These are phyloP conservation scores for Andrena minutula DNA, from an alignment of 2,888 invertebrate species.

Conservation along the genomic window DNA sequence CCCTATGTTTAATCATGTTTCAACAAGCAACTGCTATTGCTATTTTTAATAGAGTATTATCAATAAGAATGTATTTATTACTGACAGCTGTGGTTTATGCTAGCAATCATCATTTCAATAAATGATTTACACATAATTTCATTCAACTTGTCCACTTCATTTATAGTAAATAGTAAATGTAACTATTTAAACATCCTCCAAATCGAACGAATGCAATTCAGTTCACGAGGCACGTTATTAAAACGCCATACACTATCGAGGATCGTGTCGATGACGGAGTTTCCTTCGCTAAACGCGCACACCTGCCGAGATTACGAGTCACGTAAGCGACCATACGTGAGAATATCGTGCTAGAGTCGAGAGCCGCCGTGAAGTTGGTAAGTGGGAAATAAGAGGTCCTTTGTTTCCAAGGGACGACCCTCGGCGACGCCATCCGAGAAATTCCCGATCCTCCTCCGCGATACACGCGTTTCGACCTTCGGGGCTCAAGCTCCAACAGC, in stretches of 20 bases:
- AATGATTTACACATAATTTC: neutral
- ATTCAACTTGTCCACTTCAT: neutral
- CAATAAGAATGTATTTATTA: no score
- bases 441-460: slow-evolving; percentile 73
- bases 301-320: slow-evolving; percentile 79
- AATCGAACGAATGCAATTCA: slow-evolving; percentile 15
- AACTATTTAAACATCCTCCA: no score
- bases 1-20: no score
- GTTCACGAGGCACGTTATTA: slow-evolving; percentile 34
- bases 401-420: slow-evolving; percentile 75
- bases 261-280: slow-evolving; percentile 44
- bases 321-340: slow-evolving; percentile 79
- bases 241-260: slow-evolving; percentile 50
- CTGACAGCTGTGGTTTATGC: neutral
- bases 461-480: slow-evolving; percentile 62
- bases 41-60: no score
- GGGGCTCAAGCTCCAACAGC: slow-evolving; percentile 39
- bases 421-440: slow-evolving; percentile 69
- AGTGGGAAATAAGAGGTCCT: slow-evolving; percentile 82
- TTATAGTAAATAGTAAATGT: neutral
- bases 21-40: no score
- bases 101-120: neutral
- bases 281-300: slow-evolving; percentile 65
- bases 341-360: slow-evolving; percentile 69
- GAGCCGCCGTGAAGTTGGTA: slow-evolving; percentile 75